Evolutionary conservation across 1,140 invertebrate species (phyloP).

Genomic region (Cotesia glomerata): DNA sequence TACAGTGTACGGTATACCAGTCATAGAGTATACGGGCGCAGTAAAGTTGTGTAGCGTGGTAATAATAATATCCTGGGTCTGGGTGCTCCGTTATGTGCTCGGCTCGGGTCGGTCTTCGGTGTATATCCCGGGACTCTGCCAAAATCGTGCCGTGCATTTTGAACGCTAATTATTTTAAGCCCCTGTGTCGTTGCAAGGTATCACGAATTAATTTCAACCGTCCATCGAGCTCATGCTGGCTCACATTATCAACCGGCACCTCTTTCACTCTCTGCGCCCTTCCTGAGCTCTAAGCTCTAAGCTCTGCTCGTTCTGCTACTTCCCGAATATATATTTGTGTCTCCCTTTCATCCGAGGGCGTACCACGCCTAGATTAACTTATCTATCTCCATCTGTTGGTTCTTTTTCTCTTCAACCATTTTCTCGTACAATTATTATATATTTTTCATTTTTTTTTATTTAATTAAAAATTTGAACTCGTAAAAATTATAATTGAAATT

Average conservation of each 20-base stretch:
- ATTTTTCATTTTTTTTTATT: too few species aligned
- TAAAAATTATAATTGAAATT: too few species aligned
- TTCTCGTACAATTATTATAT: too few species aligned
- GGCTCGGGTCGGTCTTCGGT: neutral
- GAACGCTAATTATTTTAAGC: conserved; percentile 30
- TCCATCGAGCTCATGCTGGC: conserved; percentile 15
- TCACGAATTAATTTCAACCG: conserved; percentile 28
- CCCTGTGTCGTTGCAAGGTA: conserved; percentile 22
- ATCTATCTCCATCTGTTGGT: neutral
- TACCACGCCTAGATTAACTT: conserved; percentile 13
- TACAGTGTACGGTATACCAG: too few species aligned
- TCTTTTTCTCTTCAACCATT: neutral
- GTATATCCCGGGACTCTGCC: neutral
- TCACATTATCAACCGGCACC: conserved; percentile 4
- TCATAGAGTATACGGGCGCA: too few species aligned
- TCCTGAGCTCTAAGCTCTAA: too few species aligned
- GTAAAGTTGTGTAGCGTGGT: neutral
- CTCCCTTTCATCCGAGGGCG: too few species aligned
- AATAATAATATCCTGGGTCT: too few species aligned
- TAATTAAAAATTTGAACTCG: too few species aligned
- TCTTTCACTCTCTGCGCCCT: too few species aligned
- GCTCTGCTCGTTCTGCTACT: too few species aligned
- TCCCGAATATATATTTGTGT: too few species aligned
- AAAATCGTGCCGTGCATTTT: conserved; percentile 29
- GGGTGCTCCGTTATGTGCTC: neutral